Base-by-base conservation (phyloP, 2,113 vertebrate genomes). In the Macquaria australasica region DNA sequence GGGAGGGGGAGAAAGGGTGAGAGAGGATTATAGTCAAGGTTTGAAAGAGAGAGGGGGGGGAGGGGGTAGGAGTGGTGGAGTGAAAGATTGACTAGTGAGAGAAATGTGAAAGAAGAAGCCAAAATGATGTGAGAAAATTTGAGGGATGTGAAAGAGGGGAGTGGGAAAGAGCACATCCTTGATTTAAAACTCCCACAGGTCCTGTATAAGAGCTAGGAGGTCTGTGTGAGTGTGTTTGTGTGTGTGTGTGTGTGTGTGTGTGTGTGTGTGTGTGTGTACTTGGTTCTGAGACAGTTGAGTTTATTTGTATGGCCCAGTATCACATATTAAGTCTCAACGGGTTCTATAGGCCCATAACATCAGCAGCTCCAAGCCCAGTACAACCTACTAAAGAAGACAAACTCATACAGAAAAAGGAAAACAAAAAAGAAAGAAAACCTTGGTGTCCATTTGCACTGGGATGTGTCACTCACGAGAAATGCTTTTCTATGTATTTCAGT, bases 141-240 rank as follows among this genome's bases (percentile, higher is more conserved):
- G 37, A 77, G 82, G 28, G 81, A 75, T 21, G 67, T 67, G 84
- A 83, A 77, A 55, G 59, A 72, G 72, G 64, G 78, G 48, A 71
- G 74, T 67, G 83, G 83, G 70, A 84, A 66, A 53, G 77, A 75
- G 84, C 59, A 66, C 83, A 76, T 82, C 71, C 73, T 25, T 81
- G 86, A 92, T 89, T 90, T 89, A 89, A 88, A 85, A 71, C 73
- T 87, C 92, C 88, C 85, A 85, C n/a, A 71, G 84, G 86, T 81
- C 62, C 83, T 14, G 69, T 88, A 51, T 7, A 73, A 56, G 12
- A 92, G 62, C 74, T 68, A 70, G 83, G 88, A 88, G 88, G 87
- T 91, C 86, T 79, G 31, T 64, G 23, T 81, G 56, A 41, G 28
- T 76, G 20, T 71, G 56, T 82, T 37, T 45, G 48, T 43, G 6